These are phyloP conservation scores for Bolinopsis microptera DNA, from an alignment of 37 sponge, comb jelly and placozoan genomes.

Conservation along the genomic window DNA sequence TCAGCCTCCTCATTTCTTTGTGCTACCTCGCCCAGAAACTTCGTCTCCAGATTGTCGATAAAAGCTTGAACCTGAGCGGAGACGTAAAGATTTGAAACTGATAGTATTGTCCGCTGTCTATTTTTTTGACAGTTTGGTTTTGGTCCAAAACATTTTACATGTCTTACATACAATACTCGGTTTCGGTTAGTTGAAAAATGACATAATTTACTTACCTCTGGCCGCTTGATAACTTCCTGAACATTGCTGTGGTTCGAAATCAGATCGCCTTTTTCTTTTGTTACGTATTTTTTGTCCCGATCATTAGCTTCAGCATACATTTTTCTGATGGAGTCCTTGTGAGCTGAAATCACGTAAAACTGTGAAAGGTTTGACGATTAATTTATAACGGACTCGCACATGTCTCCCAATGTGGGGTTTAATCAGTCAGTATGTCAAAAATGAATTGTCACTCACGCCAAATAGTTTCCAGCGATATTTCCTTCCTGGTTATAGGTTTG, in stretches of 20 bases:
- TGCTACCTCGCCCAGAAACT: neutral
- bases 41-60: neutral
- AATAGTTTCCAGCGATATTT: neutral
- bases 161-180: too few relatives aligned
- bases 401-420: too few relatives aligned
- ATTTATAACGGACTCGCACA: too few relatives aligned
- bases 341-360: neutral
- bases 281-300: neutral
- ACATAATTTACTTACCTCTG: too few relatives aligned
- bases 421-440: too few relatives aligned
- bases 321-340: neutral
- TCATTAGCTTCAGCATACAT: slow-evolving; percentile 1
- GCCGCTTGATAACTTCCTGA: neutral
- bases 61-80: slow-evolving; percentile 7
- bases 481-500: neutral
- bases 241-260: neutral
- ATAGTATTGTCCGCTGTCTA: neutral
- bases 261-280: neutral
- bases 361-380: too few relatives aligned
- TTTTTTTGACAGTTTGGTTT: neutral
- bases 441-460: neutral
- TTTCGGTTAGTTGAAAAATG: too few relatives aligned
- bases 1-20: neutral
- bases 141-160: too few relatives aligned
- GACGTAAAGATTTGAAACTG: neutral